phyloP scores from a whole-genome alignment of 1,140 invertebrate genomes.

The Drosophila suzukii region DNA sequence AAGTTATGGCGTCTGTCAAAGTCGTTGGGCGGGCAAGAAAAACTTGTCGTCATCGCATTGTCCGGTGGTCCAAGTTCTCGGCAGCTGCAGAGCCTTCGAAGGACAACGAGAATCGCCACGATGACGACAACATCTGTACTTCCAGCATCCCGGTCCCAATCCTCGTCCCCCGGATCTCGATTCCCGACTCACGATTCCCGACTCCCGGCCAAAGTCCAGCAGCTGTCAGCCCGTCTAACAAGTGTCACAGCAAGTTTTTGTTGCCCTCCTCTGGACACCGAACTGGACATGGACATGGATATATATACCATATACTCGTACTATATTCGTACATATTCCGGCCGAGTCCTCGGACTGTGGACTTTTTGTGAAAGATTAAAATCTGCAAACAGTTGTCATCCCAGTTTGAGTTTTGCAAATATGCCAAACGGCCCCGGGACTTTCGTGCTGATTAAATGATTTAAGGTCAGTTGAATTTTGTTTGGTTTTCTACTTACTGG shows the following conservation, averaged over 20 bases:
- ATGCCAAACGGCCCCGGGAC: constrained; percentile 44
- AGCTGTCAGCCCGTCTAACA: constrained; percentile 80
- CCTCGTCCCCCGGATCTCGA: not conserved
- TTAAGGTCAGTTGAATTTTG: constrained; percentile 73
- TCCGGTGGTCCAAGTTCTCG: constrained; percentile 48
- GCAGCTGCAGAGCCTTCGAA: constrained; percentile 67
- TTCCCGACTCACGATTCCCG: not conserved
- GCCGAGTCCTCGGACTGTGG: constrained; percentile 40
- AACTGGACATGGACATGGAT: constrained; percentile 62
- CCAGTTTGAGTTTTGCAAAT: constrained; percentile 78
- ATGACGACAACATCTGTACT: constrained; percentile 75
- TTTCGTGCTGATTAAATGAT: constrained; percentile 74
- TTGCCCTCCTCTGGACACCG: constrained; percentile 38
- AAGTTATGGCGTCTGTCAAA: constrained; percentile 83
- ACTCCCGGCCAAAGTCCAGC: constrained; percentile 57
- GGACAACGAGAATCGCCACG: constrained; percentile 69
- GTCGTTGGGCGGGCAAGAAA: constrained; percentile 66
- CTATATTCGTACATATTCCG: constrained; percentile 18
- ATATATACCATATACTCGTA: constrained; percentile 2
- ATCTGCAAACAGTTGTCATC: constrained; percentile 83
- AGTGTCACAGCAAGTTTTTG: constrained; percentile 79
- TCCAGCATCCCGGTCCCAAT: constrained; percentile 38
- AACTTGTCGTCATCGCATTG: constrained; percentile 65
- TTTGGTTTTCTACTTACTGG: constrained; percentile 41
- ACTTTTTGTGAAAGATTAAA: constrained; percentile 81